phyloP scores from a whole-genome alignment of 1,140 invertebrate genomes.

The Globodera rostochiensis region DNA sequence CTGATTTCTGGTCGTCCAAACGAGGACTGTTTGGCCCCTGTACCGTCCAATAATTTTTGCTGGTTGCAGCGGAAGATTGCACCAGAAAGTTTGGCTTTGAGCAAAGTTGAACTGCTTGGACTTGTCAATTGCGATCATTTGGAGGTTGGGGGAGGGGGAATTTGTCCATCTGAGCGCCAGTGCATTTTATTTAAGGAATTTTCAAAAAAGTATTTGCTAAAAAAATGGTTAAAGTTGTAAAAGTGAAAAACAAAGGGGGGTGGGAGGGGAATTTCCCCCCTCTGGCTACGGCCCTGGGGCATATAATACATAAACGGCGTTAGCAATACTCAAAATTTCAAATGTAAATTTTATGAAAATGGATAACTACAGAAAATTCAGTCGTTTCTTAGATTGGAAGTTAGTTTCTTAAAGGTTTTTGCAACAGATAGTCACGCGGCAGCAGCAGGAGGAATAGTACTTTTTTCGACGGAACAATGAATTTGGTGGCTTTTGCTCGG shows the following conservation, averaged over 20 bases:
- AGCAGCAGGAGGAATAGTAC: neutral
- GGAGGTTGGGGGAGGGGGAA: conserved; percentile 34
- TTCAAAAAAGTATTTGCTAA: conserved; percentile 1
- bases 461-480: too few relatives aligned
- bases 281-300: too few relatives aligned
- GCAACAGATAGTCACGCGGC: neutral
- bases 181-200: too few relatives aligned
- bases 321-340: neutral
- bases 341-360: neutral
- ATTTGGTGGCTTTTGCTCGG: neutral
- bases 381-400: neutral
- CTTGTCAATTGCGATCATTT: conserved; percentile 51
- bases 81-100: conserved; percentile 51
- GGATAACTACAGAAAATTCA: neutral
- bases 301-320: too few relatives aligned
- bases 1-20: neutral
- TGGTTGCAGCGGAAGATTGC: conserved; percentile 58
- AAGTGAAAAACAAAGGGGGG: too few relatives aligned
- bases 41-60: conserved; percentile 30
- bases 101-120: conserved; percentile 33
- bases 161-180: too few relatives aligned
- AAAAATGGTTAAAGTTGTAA: too few relatives aligned
- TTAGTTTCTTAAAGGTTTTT: neutral
- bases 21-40: conserved; percentile 1
- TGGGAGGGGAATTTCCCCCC: too few relatives aligned